phyloP scores from a whole-genome alignment of 2,888 invertebrate species.

The Gnatocerus cornutus region DNA sequence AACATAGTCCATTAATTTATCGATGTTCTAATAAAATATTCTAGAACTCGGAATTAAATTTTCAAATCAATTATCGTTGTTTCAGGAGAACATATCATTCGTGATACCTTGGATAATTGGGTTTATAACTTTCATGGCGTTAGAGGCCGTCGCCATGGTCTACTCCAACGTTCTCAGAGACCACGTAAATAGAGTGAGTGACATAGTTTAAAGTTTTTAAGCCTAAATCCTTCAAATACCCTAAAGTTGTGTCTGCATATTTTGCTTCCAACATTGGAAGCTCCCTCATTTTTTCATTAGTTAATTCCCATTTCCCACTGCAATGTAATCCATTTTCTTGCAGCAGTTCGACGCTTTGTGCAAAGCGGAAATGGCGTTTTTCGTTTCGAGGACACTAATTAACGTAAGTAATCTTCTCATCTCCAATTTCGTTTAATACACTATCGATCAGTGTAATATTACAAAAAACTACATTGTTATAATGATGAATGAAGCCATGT shows the following conservation, averaged over 20 bases:
- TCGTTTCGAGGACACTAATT: slow-evolving; percentile 80
- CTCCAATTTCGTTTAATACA: slow-evolving; percentile 3
- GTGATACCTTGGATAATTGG: slow-evolving; percentile 87
- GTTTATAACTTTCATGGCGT: slow-evolving; percentile 85
- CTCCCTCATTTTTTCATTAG: too few species aligned
- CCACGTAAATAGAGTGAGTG: slow-evolving; percentile 85
- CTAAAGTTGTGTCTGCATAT: too few species aligned
- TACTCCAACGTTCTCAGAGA: slow-evolving; percentile 87
- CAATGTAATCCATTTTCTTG: slow-evolving; percentile 62
- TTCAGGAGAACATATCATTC: slow-evolving; percentile 83
- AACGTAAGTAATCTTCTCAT: slow-evolving; percentile 76
- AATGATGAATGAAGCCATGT: slow-evolving; percentile 4
- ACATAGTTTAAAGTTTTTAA: neutral
- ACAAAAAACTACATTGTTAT: neutral
- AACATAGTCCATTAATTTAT: slow-evolving; percentile 30
- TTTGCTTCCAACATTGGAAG: too few species aligned
- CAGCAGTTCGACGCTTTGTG: slow-evolving; percentile 87
- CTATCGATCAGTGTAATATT: neutral
- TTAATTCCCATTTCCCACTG: neutral
- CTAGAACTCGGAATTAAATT: slow-evolving; percentile 27
- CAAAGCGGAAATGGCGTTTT: slow-evolving; percentile 85
- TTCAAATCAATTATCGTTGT: slow-evolving; percentile 54
- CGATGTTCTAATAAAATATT: slow-evolving; percentile 34
- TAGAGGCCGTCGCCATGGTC: slow-evolving; percentile 87
- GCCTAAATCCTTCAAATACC: too few species aligned